These are phyloP conservation scores for Cephus cinctus DNA, from an alignment of 1,140 invertebrate species.

Conservation along the genomic window DNA sequence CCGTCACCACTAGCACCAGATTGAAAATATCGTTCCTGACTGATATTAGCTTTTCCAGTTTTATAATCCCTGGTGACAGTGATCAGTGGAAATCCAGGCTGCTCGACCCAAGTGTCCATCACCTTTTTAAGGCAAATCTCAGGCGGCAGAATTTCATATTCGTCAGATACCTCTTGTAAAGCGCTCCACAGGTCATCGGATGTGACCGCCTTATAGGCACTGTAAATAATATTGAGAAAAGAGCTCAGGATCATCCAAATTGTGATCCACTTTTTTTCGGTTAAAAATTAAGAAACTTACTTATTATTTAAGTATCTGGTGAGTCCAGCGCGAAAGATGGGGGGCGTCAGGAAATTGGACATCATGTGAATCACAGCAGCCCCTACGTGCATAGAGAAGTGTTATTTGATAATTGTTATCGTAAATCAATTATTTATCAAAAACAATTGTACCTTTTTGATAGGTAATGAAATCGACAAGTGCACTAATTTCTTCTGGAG, in stretches of 20 bases:
- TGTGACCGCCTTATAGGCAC: conserved; percentile 57
- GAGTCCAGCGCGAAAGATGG: conserved; percentile 52
- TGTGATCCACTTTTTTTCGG: background rate
- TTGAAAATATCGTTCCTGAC: conserved; percentile 44
- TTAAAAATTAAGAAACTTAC: conserved; percentile 41
- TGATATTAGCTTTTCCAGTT: conserved; percentile 47
- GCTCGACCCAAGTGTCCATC: conserved; percentile 70
- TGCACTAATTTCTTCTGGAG: conserved; percentile 70
- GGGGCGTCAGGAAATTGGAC: conserved; percentile 52
- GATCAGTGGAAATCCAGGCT: conserved; percentile 69
- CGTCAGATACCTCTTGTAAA: conserved; percentile 59
- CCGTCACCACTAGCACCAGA: background rate
- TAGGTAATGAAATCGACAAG: conserved; percentile 83
- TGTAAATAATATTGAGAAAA: conserved; percentile 18
- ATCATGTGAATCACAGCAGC: conserved; percentile 59
- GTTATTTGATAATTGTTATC: background rate
- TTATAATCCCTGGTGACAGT: conserved; percentile 56
- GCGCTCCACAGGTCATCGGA: conserved; percentile 70
- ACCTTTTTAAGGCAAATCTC: conserved; percentile 49
- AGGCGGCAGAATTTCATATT: conserved; percentile 34
- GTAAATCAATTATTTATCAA: background rate
- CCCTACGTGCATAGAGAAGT: conserved; percentile 33
- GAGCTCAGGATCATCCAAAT: background rate
- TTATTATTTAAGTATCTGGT: conserved; percentile 47
- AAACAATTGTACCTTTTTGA: conserved; percentile 53